phyloP scores from a whole-genome alignment of 2,113 vertebrate species.

The Bufo bufo region DNA sequence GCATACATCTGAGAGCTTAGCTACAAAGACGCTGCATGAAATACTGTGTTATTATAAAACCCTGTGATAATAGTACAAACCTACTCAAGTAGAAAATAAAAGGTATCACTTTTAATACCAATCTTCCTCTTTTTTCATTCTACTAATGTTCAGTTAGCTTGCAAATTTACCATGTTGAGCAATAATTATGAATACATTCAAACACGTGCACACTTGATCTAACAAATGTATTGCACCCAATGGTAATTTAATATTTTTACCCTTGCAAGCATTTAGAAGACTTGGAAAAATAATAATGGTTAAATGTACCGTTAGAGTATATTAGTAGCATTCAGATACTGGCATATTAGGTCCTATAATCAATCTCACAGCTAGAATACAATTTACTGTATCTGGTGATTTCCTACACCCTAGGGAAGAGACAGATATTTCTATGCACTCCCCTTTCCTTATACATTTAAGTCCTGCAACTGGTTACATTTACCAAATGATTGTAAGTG shows the following conservation, averaged over 20 bases:
- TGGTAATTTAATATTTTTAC: neutral
- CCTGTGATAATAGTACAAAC: neutral
- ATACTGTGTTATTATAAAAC: neutral
- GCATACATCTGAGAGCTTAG: neutral
- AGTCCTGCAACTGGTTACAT: slow-evolving; percentile 5
- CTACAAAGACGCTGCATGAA: slow-evolving; percentile 4
- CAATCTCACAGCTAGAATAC: slow-evolving; percentile 5
- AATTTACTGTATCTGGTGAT: neutral
- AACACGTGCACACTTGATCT: neutral
- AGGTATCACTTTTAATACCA: slow-evolving; percentile 10
- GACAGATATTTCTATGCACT: slow-evolving; percentile 15
- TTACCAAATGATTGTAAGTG: slow-evolving; percentile 22
- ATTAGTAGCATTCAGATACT: neutral
- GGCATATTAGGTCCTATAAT: neutral
- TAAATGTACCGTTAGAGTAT: neutral
- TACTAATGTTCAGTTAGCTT: slow-evolving; percentile 1
- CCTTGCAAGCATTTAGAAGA: neutral
- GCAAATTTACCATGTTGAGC: neutral
- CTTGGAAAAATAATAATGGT: neutral
- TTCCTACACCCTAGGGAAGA: neutral
- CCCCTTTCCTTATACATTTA: slow-evolving; percentile 8
- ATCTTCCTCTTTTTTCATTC: neutral
- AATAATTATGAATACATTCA: neutral
- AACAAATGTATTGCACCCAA: neutral
- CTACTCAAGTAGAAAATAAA: slow-evolving; percentile 5